Percentiles rank a stretch among this genome's conserved stretches.
Conservation (phyloP, 30 jellyfish, hydroid and myxozoan genomes). For the Turritopsis dohrnii region DNA sequence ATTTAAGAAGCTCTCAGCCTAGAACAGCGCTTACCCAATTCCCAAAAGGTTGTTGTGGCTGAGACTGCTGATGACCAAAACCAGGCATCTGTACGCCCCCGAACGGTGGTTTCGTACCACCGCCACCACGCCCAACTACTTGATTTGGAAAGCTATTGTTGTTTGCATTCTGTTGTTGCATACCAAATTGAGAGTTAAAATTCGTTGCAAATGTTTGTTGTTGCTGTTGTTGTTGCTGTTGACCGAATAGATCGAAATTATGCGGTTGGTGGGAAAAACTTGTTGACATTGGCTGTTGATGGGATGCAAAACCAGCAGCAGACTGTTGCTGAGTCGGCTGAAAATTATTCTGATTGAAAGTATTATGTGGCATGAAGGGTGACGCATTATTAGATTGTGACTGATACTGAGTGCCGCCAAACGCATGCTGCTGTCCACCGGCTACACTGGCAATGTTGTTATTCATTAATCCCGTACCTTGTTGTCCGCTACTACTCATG, state of each 20-base stretch:
- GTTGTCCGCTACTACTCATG: neutral
- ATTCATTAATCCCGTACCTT: neutral
- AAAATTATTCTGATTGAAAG: constrained; percentile 7
- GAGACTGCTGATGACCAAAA: constrained; percentile 40
- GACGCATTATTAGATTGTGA: neutral
- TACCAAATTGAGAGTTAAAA: constrained; percentile 35
- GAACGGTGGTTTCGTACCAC: constrained; percentile 2
- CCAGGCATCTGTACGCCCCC: constrained; percentile 44
- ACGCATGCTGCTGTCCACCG: neutral
- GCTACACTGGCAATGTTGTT: neutral
- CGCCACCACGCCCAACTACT: constrained; percentile 3
- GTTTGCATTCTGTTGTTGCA: constrained; percentile 18
- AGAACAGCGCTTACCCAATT: constrained; percentile 37
- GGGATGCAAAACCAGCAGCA: neutral
- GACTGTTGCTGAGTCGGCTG: neutral
- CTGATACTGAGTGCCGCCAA: constrained; percentile 24
- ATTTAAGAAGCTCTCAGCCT: too few relatives aligned
- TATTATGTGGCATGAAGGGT: neutral
- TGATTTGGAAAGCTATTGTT: constrained; percentile 3
- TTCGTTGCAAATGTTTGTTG: constrained; percentile 2
- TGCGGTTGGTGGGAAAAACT: neutral
- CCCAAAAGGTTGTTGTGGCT: constrained; percentile 59
- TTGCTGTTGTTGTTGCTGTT: neutral
- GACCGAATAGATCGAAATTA: neutral
- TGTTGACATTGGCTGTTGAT: constrained; percentile 3